phyloP scores from a whole-genome alignment of 2,113 vertebrate species.

The Todiramphus chloris region DNA sequence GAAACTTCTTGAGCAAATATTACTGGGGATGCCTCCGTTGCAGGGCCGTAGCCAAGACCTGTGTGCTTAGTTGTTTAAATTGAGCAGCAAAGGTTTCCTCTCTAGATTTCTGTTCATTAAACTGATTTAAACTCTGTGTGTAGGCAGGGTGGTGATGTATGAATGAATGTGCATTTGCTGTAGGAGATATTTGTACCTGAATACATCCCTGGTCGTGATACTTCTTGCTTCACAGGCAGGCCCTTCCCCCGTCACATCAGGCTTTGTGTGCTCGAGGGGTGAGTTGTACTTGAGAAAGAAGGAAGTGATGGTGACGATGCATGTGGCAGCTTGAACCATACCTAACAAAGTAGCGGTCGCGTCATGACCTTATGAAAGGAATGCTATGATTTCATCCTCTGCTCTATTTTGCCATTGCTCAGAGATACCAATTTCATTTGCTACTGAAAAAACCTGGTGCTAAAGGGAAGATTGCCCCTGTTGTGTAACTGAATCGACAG shows the following conservation, averaged over 20 bases:
- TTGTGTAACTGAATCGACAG: background rate
- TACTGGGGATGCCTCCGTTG: background rate
- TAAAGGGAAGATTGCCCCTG: background rate
- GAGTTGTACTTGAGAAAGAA: background rate
- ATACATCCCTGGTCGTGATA: background rate
- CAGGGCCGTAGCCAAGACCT: background rate
- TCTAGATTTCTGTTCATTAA: background rate
- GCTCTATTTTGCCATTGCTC: background rate
- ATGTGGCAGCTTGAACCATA: background rate
- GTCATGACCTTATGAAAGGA: background rate
- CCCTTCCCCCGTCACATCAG: accelerated
- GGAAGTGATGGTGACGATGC: background rate
- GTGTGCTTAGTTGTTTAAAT: background rate
- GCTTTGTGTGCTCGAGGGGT: background rate
- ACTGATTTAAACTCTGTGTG: background rate
- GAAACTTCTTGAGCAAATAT: background rate
- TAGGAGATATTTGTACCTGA: background rate
- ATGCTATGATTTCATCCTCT: background rate
- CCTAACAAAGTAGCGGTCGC: background rate
- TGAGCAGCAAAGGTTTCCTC: background rate
- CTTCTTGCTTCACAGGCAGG: accelerated
- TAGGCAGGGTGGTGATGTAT: background rate
- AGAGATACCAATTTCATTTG: background rate
- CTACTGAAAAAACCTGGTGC: accelerated
- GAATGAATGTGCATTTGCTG: background rate